Conservation (phyloP, 1,140 invertebrate genomes). For the Pseudomyrmex sp. region DNA sequence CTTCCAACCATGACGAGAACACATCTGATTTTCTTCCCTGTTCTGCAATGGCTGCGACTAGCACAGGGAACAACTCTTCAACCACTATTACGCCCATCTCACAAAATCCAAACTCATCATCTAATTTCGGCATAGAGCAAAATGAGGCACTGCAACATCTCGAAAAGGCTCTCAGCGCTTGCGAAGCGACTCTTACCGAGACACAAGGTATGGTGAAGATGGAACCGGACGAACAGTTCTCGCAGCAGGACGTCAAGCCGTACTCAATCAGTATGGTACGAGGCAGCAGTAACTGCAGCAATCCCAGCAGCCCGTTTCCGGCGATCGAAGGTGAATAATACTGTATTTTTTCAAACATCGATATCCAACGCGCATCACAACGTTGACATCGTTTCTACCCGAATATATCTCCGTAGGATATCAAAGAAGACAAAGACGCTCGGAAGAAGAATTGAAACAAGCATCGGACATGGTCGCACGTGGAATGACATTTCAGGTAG, state of each 20-base stretch:
- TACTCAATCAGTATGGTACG: constrained; percentile 84
- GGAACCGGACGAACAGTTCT: constrained; percentile 83
- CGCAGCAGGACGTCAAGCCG: constrained; percentile 80
- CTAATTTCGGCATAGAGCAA: constrained; percentile 83
- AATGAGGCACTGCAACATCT: constrained; percentile 83
- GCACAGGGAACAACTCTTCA: constrained; percentile 69
- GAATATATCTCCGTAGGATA: constrained; percentile 77
- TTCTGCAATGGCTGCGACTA: constrained; percentile 70
- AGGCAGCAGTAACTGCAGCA: constrained; percentile 78
- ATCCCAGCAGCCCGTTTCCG: constrained; percentile 82
- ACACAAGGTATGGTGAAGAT: constrained; percentile 83
- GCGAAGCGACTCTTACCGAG: constrained; percentile 83
- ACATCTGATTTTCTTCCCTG: constrained; percentile 76
- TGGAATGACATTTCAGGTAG: constrained; percentile 93
- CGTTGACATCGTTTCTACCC: not conserved
- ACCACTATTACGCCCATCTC: constrained; percentile 66
- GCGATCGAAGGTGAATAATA: constrained; percentile 82
- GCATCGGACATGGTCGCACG: constrained; percentile 92
- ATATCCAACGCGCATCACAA: not conserved
- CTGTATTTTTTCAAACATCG: not conserved
- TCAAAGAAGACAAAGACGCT: constrained; percentile 87
- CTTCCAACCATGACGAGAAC: constrained; percentile 73
- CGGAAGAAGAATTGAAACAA: constrained; percentile 90
- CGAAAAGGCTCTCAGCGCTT: constrained; percentile 82
- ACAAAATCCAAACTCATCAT: constrained; percentile 70